phyloP scores from a whole-genome alignment of 2,797 vertebrate genomes.

The Cryptoprocta ferox region DNA sequence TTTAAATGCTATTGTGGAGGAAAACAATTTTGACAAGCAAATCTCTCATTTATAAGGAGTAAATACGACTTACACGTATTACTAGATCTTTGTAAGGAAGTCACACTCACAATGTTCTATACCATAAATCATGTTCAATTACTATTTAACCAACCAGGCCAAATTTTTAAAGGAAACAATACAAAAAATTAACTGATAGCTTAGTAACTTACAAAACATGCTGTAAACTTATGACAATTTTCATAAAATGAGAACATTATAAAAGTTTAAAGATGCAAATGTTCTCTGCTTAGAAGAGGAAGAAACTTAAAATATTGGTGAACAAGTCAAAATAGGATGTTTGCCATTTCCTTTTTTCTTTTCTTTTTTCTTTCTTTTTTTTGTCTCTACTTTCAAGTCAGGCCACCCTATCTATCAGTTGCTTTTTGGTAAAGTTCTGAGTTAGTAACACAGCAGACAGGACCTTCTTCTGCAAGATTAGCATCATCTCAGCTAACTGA shows the following conservation, averaged over 20 bases:
- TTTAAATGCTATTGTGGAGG: not conserved
- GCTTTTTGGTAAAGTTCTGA: not conserved
- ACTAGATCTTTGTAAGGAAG: not conserved
- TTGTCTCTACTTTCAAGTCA: not conserved
- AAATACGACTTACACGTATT: not conserved
- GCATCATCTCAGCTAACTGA: not conserved
- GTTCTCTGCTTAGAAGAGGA: constrained; percentile 33
- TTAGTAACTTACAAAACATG: constrained; percentile 35
- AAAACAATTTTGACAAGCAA: not conserved
- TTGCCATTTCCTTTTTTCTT: not conserved
- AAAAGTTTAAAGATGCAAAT: constrained; percentile 29
- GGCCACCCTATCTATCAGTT: not conserved
- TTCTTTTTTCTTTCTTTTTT: not conserved
- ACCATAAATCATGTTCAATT: not conserved
- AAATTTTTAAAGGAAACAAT: constrained; percentile 1
- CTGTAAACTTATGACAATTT: not conserved
- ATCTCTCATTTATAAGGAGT: not conserved
- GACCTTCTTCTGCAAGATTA: not conserved
- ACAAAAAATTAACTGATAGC: not conserved
- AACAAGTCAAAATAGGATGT: not conserved
- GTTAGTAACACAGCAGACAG: not conserved
- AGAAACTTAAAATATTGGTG: constrained; percentile 30
- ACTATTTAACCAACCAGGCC: not conserved
- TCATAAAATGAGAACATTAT: not conserved
- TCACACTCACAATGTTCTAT: not conserved